These are phyloP conservation scores for Philhelius pedissequus DNA, from an alignment of 2,888 invertebrate species.

Conservation along the genomic window DNA sequence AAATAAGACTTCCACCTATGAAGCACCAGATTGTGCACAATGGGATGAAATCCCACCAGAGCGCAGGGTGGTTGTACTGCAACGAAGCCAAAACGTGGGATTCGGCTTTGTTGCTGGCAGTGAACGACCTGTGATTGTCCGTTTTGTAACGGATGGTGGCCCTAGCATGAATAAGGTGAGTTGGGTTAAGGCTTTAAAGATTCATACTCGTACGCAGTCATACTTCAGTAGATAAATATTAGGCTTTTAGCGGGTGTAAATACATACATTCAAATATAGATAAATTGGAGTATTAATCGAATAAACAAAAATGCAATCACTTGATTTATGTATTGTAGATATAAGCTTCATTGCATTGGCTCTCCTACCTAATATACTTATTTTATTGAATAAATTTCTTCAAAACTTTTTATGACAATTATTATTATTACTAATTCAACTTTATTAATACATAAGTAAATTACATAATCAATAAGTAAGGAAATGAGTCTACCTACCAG, in stretches of 20 bases:
- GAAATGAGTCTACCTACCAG: too few species aligned
- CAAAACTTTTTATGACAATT: too few species aligned
- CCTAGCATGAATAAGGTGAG: slow-evolving; percentile 91
- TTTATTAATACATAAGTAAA: too few species aligned
- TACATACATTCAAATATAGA: neutral
- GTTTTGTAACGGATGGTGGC: slow-evolving; percentile 93
- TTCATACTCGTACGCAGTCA: neutral
- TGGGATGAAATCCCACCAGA: slow-evolving; percentile 87
- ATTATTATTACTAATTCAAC: too few species aligned
- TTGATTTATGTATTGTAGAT: too few species aligned
- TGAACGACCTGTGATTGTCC: slow-evolving; percentile 93
- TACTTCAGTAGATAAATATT: neutral
- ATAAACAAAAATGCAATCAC: too few species aligned
- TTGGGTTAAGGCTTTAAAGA: neutral
- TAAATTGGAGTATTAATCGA: too few species aligned
- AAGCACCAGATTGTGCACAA: slow-evolving; percentile 85
- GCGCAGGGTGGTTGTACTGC: slow-evolving; percentile 87
- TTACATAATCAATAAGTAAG: too few species aligned
- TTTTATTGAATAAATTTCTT: too few species aligned
- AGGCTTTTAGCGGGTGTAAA: neutral
- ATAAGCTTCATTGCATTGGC: too few species aligned
- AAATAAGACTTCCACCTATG: slow-evolving; percentile 94
- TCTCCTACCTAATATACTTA: too few species aligned
- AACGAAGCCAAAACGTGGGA: slow-evolving; percentile 88
- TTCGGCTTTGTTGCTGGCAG: slow-evolving; percentile 98